Evolutionary conservation across 2,888 invertebrate genomes (phyloP).

Genomic region (Deilephila porcellus): DNA sequence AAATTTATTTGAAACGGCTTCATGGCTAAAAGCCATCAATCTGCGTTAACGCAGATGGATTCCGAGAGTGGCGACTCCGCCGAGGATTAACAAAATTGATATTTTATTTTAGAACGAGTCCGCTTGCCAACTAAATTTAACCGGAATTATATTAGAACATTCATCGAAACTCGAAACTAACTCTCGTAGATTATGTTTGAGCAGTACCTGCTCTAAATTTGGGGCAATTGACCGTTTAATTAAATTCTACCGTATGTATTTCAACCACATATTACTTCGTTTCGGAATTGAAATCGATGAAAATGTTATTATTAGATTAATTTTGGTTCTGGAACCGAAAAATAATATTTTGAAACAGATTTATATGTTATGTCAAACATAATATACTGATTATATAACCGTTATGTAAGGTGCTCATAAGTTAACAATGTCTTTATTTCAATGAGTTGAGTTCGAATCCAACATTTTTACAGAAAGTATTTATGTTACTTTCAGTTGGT

Average conservation of each 20-base stretch:
- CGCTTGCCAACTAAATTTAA: background rate
- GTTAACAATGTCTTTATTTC: too few species aligned
- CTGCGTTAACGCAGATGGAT: slow-evolving; percentile 8
- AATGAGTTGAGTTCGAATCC: too few species aligned
- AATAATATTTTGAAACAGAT: too few species aligned
- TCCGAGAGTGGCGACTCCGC: background rate
- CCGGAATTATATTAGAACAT: slow-evolving; percentile 5
- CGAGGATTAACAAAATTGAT: background rate
- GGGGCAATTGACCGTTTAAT: slow-evolving; percentile 12
- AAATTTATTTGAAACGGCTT: slow-evolving; percentile 8
- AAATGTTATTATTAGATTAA: too few species aligned
- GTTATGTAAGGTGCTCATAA: too few species aligned
- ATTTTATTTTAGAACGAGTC: slow-evolving; percentile 3
- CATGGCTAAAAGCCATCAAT: slow-evolving; percentile 6
- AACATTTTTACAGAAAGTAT: too few species aligned
- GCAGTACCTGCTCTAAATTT: slow-evolving; percentile 4
- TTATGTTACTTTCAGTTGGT: too few species aligned
- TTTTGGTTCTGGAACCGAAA: too few species aligned
- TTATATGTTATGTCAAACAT: too few species aligned
- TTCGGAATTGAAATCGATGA: too few species aligned
- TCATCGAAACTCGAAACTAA: slow-evolving; percentile 9
- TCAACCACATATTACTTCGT: too few species aligned
- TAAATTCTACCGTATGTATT: slow-evolving; percentile 9
- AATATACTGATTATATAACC: too few species aligned
- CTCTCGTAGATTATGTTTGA: background rate